Evolutionary conservation across 2,888 invertebrate species (phyloP).

Genomic region (Latrodectus elegans): DNA sequence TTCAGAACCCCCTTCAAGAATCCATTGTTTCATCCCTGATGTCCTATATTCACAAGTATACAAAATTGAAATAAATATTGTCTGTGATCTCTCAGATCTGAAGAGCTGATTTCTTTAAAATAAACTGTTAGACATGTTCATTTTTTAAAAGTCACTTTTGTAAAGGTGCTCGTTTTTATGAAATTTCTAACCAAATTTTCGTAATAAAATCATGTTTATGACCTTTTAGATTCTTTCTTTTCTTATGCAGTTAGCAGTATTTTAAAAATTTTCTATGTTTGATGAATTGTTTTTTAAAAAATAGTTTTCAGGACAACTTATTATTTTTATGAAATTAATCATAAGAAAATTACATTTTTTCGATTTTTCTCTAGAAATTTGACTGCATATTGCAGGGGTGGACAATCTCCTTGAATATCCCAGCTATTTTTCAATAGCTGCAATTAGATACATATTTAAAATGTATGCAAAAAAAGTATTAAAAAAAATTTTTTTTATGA

Average conservation of each 20-base stretch:
- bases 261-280: no score
- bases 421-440: no score
- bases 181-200: constrained; percentile 41
- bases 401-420: no score
- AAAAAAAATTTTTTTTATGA: no score
- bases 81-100: constrained; percentile 58
- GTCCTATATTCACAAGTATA: not conserved
- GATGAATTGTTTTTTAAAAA: no score
- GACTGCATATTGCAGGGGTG: no score
- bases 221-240: not conserved
- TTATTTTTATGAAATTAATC: no score
- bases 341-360: no score
- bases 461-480: no score
- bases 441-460: no score
- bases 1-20: not conserved
- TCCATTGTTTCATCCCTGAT: not conserved
- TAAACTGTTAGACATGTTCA: constrained; percentile 28
- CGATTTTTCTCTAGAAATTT: no score
- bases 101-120: constrained; percentile 22
- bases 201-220: constrained; percentile 44
- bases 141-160: constrained; percentile 54
- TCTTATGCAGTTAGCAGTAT: not conserved
- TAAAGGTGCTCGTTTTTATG: constrained; percentile 52
- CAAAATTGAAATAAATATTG: constrained; percentile 36
- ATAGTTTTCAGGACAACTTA: no score